Evolutionary conservation across 2,888 invertebrate genomes (phyloP).

Genomic region (Entomobrya proxima): DNA sequence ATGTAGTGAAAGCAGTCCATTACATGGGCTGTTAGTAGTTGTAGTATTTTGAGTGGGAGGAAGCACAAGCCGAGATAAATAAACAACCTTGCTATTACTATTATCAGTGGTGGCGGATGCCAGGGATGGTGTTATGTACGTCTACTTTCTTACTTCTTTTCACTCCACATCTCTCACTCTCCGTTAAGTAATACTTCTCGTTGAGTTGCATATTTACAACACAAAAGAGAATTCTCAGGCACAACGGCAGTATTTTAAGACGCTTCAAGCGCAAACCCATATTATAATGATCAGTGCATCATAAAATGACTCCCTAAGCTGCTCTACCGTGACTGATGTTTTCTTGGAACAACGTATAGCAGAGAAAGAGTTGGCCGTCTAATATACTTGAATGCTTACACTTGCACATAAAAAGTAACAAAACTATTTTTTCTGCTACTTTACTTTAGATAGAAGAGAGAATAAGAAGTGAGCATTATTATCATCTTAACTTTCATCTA

Average conservation of each 20-base stretch:
- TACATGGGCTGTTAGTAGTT: slow-evolving; percentile 1
- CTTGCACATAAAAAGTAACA: not conserved
- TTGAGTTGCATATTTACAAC: slow-evolving; percentile 24
- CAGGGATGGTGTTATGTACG: not conserved
- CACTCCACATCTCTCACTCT: not conserved
- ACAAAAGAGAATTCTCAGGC: not conserved
- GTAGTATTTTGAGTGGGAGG: not conserved
- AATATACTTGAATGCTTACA: not conserved
- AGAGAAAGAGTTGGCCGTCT: not conserved
- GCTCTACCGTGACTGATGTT: slow-evolving; percentile 53
- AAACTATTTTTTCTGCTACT: not conserved
- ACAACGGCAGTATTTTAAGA: not conserved
- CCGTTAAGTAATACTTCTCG: not conserved
- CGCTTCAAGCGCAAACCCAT: slow-evolving; percentile 5
- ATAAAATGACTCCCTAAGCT: slow-evolving; percentile 57
- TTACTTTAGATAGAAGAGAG: not conserved
- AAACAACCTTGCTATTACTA: not conserved
- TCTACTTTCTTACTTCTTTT: not conserved
- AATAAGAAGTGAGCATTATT: slow-evolving; percentile 16
- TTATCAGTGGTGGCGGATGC: no score
- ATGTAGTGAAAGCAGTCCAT: slow-evolving; percentile 23
- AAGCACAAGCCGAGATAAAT: slow-evolving; percentile 25
- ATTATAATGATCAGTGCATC: slow-evolving; percentile 49
- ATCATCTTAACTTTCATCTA: slow-evolving; percentile 18
- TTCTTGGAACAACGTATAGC: not conserved